Percentiles rank a stretch among this genome's conserved stretches.
Evolutionary conservation across 1,140 invertebrate species (phyloP).

Genomic region (Muscidifurax raptorellus): DNA sequence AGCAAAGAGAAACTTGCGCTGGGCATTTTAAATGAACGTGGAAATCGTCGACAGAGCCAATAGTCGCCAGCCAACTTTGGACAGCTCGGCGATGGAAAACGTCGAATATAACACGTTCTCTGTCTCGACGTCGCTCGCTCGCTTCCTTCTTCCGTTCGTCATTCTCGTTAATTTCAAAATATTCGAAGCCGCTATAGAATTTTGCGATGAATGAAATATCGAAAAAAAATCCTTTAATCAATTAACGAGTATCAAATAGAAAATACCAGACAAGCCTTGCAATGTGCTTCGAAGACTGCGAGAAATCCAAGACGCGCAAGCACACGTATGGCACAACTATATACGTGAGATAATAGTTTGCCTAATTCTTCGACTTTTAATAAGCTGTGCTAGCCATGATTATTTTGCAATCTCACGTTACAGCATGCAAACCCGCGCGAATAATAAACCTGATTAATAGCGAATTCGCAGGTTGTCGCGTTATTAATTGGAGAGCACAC

Average conservation of each 20-base stretch:
- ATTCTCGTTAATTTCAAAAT: neutral
- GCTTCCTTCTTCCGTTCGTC: neutral
- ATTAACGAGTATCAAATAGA: neutral
- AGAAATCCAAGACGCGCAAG: conserved; percentile 37
- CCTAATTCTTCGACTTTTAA: no score
- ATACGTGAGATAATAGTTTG: conserved; percentile 42
- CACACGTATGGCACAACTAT: conserved; percentile 1
- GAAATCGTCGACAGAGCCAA: neutral
- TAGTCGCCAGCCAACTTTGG: conserved; percentile 15
- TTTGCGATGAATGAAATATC: neutral
- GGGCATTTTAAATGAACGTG: neutral
- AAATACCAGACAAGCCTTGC: neutral
- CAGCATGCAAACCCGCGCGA: neutral
- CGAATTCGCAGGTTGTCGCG: neutral
- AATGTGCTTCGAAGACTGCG: no score
- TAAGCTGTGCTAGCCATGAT: no score
- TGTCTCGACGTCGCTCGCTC: neutral
- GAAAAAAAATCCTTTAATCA: neutral
- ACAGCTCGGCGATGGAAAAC: neutral
- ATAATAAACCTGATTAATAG: neutral
- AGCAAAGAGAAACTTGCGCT: neutral
- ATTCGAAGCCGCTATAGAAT: neutral
- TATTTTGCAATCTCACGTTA: no score
- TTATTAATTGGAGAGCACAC: conserved; percentile 4
- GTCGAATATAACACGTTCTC: neutral